Conservation (phyloP, 1,140 invertebrate genomes). For the Drosophila grimshawi region DNA sequence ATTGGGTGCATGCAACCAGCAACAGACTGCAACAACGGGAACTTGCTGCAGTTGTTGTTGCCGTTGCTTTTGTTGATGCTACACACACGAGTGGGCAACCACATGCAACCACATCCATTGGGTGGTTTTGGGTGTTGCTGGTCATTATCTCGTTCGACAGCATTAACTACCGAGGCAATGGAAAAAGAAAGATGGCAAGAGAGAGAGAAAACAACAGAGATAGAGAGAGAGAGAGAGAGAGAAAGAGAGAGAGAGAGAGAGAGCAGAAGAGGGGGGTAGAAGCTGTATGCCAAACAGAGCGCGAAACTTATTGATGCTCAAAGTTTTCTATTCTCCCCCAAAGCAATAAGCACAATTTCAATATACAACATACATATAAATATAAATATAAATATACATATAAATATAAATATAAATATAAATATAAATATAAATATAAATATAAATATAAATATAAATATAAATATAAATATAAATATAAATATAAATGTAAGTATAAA, state of each 20-base stretch:
- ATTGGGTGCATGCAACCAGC: conserved; percentile 73
- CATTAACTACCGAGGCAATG: conserved; percentile 46
- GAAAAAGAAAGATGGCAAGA: not conserved
- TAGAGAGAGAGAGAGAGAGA: not conserved
- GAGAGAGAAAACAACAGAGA: not conserved
- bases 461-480: not conserved
- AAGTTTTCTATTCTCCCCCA: conserved; percentile 5
- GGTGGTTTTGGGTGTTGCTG: conserved; percentile 64
- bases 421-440: not conserved
- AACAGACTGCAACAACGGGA: conserved; percentile 54
- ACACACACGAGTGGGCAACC: conserved; percentile 57
- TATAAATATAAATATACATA: not conserved
- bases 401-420: conserved; percentile 36
- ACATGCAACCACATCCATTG: conserved; percentile 40
- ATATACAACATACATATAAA: not conserved
- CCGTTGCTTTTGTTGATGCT: conserved; percentile 7
- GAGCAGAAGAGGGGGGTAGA: not conserved
- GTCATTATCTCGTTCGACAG: conserved; percentile 65
- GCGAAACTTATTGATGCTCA: conserved; percentile 22
- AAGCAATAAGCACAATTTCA: conserved; percentile 5
- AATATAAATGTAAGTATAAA: conserved; percentile 40
- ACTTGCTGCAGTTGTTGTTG: conserved; percentile 47
- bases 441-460: conserved; percentile 31
- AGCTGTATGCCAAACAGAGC: conserved; percentile 39
- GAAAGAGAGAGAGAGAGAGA: conserved; percentile 1